Evolutionary conservation across 2,113 vertebrate genomes (phyloP).

Genomic region (Rhombomys opimus): DNA sequence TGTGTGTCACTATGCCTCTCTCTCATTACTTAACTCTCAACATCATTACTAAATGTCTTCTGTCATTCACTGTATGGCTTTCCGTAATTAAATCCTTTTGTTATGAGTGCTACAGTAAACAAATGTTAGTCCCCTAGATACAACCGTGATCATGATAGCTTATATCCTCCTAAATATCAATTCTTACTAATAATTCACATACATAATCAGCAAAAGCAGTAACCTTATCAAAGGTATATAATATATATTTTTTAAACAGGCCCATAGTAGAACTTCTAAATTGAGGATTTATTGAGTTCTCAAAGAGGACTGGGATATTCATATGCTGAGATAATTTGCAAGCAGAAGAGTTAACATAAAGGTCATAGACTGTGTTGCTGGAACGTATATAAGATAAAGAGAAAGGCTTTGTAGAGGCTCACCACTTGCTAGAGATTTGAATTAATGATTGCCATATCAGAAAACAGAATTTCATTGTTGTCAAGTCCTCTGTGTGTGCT

Average conservation of each 20-base stretch:
- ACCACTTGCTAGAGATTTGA: constrained; percentile 31
- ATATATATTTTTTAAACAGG: constrained; percentile 13
- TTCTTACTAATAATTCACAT: constrained; percentile 32
- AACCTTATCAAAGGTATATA: background rate
- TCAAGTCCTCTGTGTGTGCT: background rate
- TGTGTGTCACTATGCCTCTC: background rate
- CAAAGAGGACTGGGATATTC: background rate
- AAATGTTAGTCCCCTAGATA: background rate
- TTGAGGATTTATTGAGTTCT: background rate
- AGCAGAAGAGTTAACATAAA: constrained; percentile 20
- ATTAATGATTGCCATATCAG: constrained; percentile 30
- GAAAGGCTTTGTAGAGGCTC: constrained; percentile 26
- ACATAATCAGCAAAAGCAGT: background rate
- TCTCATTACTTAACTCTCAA: background rate
- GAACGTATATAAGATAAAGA: background rate
- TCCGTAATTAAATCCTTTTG: background rate
- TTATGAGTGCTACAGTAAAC: background rate
- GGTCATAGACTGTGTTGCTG: background rate
- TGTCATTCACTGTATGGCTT: background rate
- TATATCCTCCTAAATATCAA: background rate
- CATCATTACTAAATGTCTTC: background rate
- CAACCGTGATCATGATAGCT: background rate
- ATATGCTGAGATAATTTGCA: background rate
- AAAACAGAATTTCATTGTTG: constrained; percentile 28
- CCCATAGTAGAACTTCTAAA: background rate